Base-by-base conservation (phyloP, 2,888 invertebrate species). In the Quadroppia sp. region DNA sequence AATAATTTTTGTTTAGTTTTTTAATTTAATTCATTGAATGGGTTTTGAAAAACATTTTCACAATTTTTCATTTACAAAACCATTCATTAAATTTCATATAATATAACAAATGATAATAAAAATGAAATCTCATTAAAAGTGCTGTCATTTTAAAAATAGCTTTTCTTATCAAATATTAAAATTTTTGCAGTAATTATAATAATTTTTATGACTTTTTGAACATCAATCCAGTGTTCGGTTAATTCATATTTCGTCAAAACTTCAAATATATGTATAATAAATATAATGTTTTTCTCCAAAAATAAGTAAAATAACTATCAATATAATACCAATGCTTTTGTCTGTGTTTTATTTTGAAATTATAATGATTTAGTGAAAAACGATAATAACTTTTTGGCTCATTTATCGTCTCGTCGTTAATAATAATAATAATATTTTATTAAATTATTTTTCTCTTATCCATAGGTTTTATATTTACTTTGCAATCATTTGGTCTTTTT, bases 361-460 rank as follows among this genome's bases (percentile, higher is more conserved):
- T 7, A 53, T 23, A 25, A 13, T 53, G 53, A 28, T 56, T 28
- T 25, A 28, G 28, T 23, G 56, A 25, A 25, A 56, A 56, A 17
- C 13, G 28, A 28, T 56, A 56, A 56, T 56, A 56, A 28, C 28
- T 56, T 56, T 56, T 56, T 56, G 56, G 28, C 56, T 56, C 56
- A 56, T 56, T 56, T 56, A 28, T 56, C 56, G 1, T 25, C 56
- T 53, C 53, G 25, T 53, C 53, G 25, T 53, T 53, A 23, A 23
- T 23, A 7, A 36, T 11, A 36, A 7, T 15, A 17, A 45, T 36
- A 6, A 56, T 56, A 17, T 20, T 28, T 28, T 56, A 56, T 56
- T 56, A 56, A 56, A 56, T 56, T 56, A 56, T 36, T 45, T 17
- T 45, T 45, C 17, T 45, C 2, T 45, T 45, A 36, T 4, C 4